A percentile compares a stretch with the other conserved stretches of the same genome.
Evolutionary conservation across 2,113 vertebrate species (phyloP).

Genomic region (Galemys pyrenaicus): DNA sequence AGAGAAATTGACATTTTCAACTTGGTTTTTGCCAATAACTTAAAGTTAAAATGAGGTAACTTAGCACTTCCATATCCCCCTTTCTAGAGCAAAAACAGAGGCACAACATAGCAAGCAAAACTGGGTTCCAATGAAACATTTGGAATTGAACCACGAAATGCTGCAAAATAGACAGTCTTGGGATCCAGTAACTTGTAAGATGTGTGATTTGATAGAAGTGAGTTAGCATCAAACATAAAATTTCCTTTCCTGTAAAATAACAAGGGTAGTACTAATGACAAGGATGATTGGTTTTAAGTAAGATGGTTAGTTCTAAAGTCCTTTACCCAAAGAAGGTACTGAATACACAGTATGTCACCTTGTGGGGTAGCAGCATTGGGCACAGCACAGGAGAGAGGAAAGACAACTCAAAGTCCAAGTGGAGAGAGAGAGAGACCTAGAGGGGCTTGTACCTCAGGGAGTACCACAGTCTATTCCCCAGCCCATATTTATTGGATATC

Average conservation of each 20-base stretch:
- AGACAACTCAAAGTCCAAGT: too few species aligned
- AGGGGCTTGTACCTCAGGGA: too few species aligned
- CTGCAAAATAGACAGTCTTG: neutral
- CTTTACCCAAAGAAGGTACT: neutral
- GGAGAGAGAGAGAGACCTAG: too few species aligned
- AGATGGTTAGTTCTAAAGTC: neutral
- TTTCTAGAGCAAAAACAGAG: conserved; percentile 20
- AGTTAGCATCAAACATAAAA: neutral
- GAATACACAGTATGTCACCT: neutral
- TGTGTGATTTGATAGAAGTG: neutral
- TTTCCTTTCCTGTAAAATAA: neutral
- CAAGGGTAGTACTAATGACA: neutral
- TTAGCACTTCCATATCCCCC: neutral
- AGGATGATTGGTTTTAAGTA: neutral
- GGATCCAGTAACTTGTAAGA: neutral
- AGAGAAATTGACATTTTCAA: conserved; percentile 23
- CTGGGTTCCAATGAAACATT: neutral
- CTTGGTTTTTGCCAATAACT: neutral
- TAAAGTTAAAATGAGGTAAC: neutral
- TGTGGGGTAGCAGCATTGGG: too few species aligned
- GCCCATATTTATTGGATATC: too few species aligned
- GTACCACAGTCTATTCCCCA: too few species aligned
- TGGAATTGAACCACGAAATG: neutral
- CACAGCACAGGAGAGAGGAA: too few species aligned
- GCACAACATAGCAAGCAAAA: neutral